Evolutionary conservation across 2,797 vertebrate genomes (phyloP), one percentile per base, ranked within the genome.

Genomic region (Ctenopoma kingsleyae): DNA sequence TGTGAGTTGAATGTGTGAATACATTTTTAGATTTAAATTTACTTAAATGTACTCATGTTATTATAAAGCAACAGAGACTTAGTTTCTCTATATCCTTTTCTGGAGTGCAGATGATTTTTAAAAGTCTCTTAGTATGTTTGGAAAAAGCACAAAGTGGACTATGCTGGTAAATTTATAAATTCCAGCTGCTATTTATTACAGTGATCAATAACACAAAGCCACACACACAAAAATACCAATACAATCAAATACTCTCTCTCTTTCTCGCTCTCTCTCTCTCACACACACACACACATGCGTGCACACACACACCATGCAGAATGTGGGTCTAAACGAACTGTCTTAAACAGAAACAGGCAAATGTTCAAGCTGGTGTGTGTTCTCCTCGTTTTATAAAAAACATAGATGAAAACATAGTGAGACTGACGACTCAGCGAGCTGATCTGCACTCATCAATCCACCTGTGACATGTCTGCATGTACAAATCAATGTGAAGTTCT

Each of bases 121-220:
- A 78, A 87, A 87, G 82, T 85, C 84, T 77, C 67, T 89, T 78
- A 75, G 76, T 87, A 82, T 86, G 80, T 89, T 87, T 85, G 77
- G 74, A 13, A 78, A 85, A 79, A 78, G 82, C 79, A 84, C 87
- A 85, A 66, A 70, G 70, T 69, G 40, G 5, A 15, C 40, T 41
- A 59, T 78, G 78, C 72, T 78, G 55, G 75, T 80, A 70, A 74
- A 63, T 65, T 78, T 84, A 70, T 75, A 79, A 84, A 86, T 81
- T 72, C 61, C 90, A 91, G 88, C 79, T 92, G 90, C 76, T 87
- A 67, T 68, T 71, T 87, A 90, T 91, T 89, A 91, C 69, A 75
- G 52, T 61, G 52, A 81, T 71, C 76, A 81, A 68, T 84, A 65
- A 67, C 67, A 82, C 47, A 68, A 67, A 54, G 38, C 75, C 71